A percentile compares a stretch with the other conserved stretches of the same genome.
Conservation (phyloP, 2,888 invertebrate genomes). For the Sinopyrophorus schimmeli region DNA sequence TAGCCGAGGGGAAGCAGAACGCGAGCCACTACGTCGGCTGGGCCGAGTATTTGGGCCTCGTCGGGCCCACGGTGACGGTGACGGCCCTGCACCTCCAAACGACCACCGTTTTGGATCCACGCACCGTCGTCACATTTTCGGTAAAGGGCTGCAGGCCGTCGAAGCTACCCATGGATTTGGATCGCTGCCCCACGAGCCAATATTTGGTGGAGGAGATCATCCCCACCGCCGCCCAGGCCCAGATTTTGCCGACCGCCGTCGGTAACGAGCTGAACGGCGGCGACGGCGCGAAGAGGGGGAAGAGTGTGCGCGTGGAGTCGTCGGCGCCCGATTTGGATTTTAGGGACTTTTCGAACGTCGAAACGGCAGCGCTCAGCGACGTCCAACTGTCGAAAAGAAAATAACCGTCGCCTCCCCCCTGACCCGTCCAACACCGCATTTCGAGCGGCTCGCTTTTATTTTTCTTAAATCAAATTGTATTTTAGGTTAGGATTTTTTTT, state of each 20-base stretch:
- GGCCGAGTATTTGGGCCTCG: constrained; percentile 52
- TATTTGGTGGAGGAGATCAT: not conserved
- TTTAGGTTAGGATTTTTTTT: too few relatives aligned
- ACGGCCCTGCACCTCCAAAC: constrained; percentile 44
- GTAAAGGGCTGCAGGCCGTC: constrained; percentile 53
- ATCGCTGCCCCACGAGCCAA: constrained; percentile 36
- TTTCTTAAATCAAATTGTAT: too few relatives aligned
- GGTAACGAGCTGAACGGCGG: too few relatives aligned
- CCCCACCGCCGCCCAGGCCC: constrained; percentile 6
- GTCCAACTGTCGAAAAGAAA: too few relatives aligned
- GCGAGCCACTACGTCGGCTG: constrained; percentile 37
- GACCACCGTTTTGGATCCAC: constrained; percentile 46
- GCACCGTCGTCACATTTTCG: constrained; percentile 51
- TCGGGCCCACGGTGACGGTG: constrained; percentile 49
- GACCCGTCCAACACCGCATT: too few relatives aligned
- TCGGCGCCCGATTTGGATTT: too few relatives aligned
- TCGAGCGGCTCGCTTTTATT: too few relatives aligned
- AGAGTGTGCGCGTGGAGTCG: too few relatives aligned
- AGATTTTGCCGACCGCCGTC: constrained; percentile 23
- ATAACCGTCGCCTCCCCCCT: too few relatives aligned
- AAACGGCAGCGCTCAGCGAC: too few relatives aligned
- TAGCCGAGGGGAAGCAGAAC: constrained; percentile 1
- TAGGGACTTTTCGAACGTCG: too few relatives aligned
- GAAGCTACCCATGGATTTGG: constrained; percentile 47
- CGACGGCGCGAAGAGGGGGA: not conserved